Conservation (phyloP, 1,140 invertebrate species). For the Hyles euphorbiae region DNA sequence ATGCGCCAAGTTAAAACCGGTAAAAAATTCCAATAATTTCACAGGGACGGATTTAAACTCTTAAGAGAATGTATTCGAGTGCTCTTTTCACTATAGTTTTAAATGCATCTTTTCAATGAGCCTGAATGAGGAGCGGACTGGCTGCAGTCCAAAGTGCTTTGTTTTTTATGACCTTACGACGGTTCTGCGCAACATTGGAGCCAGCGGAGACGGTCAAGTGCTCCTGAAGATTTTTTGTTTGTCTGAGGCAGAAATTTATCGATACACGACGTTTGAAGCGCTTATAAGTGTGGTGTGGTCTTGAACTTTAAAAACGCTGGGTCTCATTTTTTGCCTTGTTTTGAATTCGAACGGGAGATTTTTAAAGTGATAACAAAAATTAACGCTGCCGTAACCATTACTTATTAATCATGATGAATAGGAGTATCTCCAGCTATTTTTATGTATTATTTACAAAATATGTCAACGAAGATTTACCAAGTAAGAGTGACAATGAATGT, state of each 20-base stretch:
- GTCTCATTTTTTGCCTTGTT: too few species aligned
- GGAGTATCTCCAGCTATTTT: too few species aligned
- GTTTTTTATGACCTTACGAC: slow-evolving; percentile 56
- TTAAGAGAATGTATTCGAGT: slow-evolving; percentile 43
- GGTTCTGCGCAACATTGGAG: slow-evolving; percentile 36
- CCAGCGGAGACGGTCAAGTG: slow-evolving; percentile 45
- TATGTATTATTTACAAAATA: too few species aligned
- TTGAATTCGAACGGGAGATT: too few species aligned
- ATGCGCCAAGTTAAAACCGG: too few species aligned
- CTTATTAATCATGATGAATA: too few species aligned
- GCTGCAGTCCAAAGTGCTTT: slow-evolving; percentile 61
- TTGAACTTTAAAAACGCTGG: neutral
- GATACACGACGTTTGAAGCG: neutral
- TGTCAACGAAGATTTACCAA: neutral
- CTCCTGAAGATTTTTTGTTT: slow-evolving; percentile 40
- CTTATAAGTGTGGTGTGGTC: neutral
- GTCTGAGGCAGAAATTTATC: slow-evolving; percentile 31
- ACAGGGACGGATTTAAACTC: slow-evolving; percentile 8
- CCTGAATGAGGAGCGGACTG: slow-evolving; percentile 49
- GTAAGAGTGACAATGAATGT: neutral
- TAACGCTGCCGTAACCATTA: too few species aligned
- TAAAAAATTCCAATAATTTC: slow-evolving; percentile 10
- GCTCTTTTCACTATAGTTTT: slow-evolving; percentile 40
- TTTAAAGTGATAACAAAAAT: too few species aligned
- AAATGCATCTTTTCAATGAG: slow-evolving; percentile 57